Evolutionary conservation across 2,797 vertebrate genomes (phyloP), one percentile per base, ranked within the genome.

Genomic region (Crocodylus rhombifer): DNA sequence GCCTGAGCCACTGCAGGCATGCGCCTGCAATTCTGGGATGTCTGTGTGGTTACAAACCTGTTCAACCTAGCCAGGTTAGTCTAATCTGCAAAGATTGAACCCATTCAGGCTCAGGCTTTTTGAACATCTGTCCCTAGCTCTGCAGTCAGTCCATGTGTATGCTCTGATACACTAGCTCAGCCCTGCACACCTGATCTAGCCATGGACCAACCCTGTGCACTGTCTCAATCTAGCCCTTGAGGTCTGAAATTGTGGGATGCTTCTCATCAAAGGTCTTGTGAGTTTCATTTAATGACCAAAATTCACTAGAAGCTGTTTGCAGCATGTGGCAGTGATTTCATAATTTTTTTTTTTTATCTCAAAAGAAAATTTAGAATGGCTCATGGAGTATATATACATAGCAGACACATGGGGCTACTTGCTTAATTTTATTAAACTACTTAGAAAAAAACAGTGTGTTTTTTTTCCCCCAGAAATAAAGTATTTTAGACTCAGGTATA

Each of bases 251-350:
- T 71, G 67, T 23, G 42, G 36, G 23, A 71, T 25, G 13, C 21
- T 71, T 3, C 13, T 33, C 33, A 7, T 14, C 4, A 42, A 71
- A 71, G 20, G 33, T 36, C 13, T 23, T 36, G 20, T 25, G 33
- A 18, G 20, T 42, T 71, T 71, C 21, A 42, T 23, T 67, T 20
- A 42, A 36, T 25, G 42, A 36, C 13, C 33, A 42, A 25, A 71
- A 20, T 14, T 71, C 25, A 71, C 25, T 71, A 71, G 25, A 71
- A 25, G 21, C 11, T 4, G 8, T 20, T 92, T 60, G 36, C 75
- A 51, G 23, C 12, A 36, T 57, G 9, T 0, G 13, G 18, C 65
- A n/a, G 2, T 5, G 0, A 57, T 11, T 77, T 60, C 62, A 61
- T 21, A 79, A 28, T 3, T 2, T 56, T n/a, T 3, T 69, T 69